A percentile compares a stretch with the other conserved stretches of the same genome.
phyloP scores from a whole-genome alignment of 2,888 invertebrate species.

The Drosophila glabriapex region DNA sequence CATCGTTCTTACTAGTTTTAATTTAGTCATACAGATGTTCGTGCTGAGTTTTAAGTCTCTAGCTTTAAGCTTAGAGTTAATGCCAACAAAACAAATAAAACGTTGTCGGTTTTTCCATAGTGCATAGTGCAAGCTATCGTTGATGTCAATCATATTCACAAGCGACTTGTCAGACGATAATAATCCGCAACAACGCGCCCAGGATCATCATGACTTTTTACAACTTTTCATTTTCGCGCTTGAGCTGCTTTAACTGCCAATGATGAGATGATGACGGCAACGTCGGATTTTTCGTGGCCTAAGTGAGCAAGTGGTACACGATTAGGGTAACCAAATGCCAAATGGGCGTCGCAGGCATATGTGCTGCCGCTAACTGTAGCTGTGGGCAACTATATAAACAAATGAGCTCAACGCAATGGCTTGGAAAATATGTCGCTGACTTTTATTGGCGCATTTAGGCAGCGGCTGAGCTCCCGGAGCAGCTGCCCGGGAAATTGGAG shows the following conservation, averaged over 20 bases:
- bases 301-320: conserved; percentile 1
- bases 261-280: conserved; percentile 30
- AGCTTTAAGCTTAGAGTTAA: background rate
- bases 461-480: background rate
- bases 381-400: conserved; percentile 57
- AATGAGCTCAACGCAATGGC: conserved; percentile 67
- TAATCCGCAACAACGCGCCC: conserved; percentile 68
- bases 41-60: background rate
- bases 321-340: conserved; percentile 6
- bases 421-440: conserved; percentile 74
- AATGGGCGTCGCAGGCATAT: conserved; percentile 30
- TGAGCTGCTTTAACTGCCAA: conserved; percentile 71
- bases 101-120: background rate
- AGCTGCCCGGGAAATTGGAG: background rate
- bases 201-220: conserved; percentile 76
- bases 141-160: conserved; percentile 78
- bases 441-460: conserved; percentile 41
- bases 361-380: conserved; percentile 7
- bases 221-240: conserved; percentile 80
- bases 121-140: background rate
- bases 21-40: background rate
- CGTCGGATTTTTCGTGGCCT: conserved; percentile 11
- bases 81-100: background rate
- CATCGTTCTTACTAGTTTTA: background rate
- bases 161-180: conserved; percentile 80